phyloP scores from a whole-genome alignment of 1,140 invertebrate species.

The Aphaenogaster rudis region DNA sequence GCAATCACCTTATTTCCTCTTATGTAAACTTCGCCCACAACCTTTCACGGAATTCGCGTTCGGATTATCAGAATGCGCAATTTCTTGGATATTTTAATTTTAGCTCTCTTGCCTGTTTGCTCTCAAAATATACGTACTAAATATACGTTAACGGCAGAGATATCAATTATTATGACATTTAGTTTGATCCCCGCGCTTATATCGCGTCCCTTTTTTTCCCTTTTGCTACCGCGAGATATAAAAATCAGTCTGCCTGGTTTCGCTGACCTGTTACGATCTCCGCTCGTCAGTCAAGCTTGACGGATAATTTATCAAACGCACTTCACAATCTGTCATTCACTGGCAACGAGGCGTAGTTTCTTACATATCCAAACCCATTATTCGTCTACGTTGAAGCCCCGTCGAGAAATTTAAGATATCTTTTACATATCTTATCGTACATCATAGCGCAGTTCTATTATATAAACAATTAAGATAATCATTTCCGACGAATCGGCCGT shows the following conservation, averaged over 20 bases:
- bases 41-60: not conserved
- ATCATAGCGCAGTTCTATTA: not conserved
- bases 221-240: not conserved
- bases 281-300: slow-evolving; percentile 34
- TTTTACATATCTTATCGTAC: slow-evolving; percentile 1
- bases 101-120: not conserved
- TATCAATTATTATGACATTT: slow-evolving; percentile 49
- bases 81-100: not conserved
- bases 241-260: slow-evolving; percentile 55
- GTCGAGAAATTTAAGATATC: slow-evolving; percentile 20
- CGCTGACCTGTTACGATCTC: slow-evolving; percentile 52
- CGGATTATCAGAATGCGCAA: not conserved
- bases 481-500: not conserved
- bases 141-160: not conserved
- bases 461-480: slow-evolving; percentile 15
- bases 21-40: not conserved
- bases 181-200: not conserved
- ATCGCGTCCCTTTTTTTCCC: not conserved
- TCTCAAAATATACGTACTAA: slow-evolving; percentile 10
- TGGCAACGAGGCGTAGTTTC: slow-evolving; percentile 40
- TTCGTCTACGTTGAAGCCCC: not conserved
- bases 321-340: slow-evolving; percentile 55
- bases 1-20: not conserved
- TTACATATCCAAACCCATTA: slow-evolving; percentile 21
- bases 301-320: slow-evolving; percentile 53